Evolutionary conservation across 2,113 vertebrate species (phyloP).

Genomic region (Microcebus griseorufus): DNA sequence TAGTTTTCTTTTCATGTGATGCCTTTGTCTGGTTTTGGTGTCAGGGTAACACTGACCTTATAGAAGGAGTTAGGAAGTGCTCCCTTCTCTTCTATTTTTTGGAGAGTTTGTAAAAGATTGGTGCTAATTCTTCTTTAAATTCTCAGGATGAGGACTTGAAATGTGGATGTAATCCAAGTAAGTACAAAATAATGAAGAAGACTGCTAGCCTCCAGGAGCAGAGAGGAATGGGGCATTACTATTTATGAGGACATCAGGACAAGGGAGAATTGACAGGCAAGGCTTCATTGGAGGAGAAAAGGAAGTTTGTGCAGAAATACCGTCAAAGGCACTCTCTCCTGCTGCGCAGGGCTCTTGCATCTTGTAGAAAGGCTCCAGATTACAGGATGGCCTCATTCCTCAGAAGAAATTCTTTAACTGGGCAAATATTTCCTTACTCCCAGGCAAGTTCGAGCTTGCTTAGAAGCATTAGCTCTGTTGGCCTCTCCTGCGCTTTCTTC

Average conservation of each 20-base stretch:
- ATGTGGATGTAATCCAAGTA: not conserved
- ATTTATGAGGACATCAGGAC: not conserved
- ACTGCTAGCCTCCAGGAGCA: not conserved
- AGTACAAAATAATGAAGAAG: conserved; percentile 18
- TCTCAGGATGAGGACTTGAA: not conserved
- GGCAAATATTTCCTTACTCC: conserved; percentile 36
- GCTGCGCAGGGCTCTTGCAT: not conserved
- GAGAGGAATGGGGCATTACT: conserved; percentile 4
- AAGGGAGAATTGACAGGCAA: conserved; percentile 19
- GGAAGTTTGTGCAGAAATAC: conserved; percentile 26
- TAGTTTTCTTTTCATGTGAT: not conserved
- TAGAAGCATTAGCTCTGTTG: not conserved
- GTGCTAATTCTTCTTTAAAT: conserved; percentile 22
- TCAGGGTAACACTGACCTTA: not conserved
- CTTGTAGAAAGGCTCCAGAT: conserved; percentile 36
- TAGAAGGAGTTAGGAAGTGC: conserved; percentile 9
- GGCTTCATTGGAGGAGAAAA: conserved; percentile 33
- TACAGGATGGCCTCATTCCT: conserved; percentile 52
- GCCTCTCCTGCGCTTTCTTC: conserved; percentile 20
- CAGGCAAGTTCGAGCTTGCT: conserved; percentile 55
- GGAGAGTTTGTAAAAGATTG: not conserved
- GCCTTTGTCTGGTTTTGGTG: conserved; percentile 12
- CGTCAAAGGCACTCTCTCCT: not conserved
- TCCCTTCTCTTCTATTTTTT: not conserved
- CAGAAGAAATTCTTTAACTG: conserved; percentile 46